Conservation (phyloP, 2,888 invertebrate species). For the Glaucopsyche alexis region DNA sequence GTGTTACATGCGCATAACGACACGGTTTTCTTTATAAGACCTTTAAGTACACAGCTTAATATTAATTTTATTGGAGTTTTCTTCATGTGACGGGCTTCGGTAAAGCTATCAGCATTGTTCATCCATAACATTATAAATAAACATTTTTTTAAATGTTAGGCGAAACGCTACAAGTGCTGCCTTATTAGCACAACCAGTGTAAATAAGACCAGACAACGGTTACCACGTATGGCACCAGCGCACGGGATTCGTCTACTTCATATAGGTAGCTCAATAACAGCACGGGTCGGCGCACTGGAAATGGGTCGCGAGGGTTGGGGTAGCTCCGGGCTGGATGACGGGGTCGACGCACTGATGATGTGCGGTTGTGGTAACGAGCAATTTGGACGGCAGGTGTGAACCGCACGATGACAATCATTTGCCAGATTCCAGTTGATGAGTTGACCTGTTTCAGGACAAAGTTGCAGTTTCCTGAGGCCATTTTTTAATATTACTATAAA, state of each 20-base stretch:
- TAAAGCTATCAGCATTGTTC: too few relatives aligned
- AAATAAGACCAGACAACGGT: background rate
- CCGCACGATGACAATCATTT: background rate
- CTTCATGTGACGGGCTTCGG: too few relatives aligned
- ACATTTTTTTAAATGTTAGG: too few relatives aligned
- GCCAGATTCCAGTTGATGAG: slow-evolving; percentile 1
- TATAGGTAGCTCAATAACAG: slow-evolving; percentile 46
- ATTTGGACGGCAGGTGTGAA: slow-evolving; percentile 18
- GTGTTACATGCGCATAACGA: background rate
- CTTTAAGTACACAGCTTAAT: background rate
- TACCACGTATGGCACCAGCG: slow-evolving; percentile 22
- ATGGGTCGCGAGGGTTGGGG: slow-evolving; percentile 52
- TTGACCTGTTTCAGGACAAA: background rate
- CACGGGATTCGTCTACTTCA: slow-evolving; percentile 45
- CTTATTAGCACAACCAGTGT: background rate
- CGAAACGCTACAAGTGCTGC: background rate
- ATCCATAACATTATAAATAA: too few relatives aligned
- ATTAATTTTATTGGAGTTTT: too few relatives aligned
- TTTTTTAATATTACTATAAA: too few relatives aligned
- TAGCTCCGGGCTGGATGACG: slow-evolving; percentile 37
- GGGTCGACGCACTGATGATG: slow-evolving; percentile 41
- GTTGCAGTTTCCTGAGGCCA: background rate
- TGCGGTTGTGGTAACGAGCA: slow-evolving; percentile 27
- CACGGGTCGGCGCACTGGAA: slow-evolving; percentile 56
- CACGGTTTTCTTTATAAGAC: background rate